phyloP scores from a whole-genome alignment of 2,113 vertebrate genomes.

The Falco punctatus region DNA sequence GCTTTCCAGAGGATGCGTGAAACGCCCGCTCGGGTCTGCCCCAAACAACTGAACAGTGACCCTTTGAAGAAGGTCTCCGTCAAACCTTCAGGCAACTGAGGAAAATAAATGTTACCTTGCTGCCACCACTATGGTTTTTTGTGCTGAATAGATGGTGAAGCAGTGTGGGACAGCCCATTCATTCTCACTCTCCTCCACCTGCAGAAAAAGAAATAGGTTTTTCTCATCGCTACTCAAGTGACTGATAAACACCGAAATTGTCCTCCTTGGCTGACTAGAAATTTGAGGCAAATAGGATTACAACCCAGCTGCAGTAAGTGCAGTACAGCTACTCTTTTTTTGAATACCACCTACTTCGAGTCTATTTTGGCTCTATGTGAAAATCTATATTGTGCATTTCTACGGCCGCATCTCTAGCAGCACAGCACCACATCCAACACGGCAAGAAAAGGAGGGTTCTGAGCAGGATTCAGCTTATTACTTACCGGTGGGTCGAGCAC shows the following conservation, averaged over 20 bases:
- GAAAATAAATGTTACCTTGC: slow-evolving; percentile 81
- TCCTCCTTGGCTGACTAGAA: neutral
- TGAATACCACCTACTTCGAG: neutral
- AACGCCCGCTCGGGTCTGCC: neutral
- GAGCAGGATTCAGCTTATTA: slow-evolving; percentile 33
- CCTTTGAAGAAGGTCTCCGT: neutral
- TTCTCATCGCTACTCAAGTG: slow-evolving; percentile 72
- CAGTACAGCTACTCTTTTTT: neutral
- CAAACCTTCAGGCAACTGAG: neutral
- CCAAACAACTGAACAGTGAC: neutral
- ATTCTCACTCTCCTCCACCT: slow-evolving; percentile 92
- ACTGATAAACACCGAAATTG: slow-evolving; percentile 9
- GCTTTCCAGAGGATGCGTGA: neutral
- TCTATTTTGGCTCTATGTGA: neutral
- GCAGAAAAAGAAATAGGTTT: neutral
- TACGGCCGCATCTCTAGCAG: neutral
- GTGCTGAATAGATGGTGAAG: slow-evolving; percentile 94
- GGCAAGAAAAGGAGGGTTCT: neutral
- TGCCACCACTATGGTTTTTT: slow-evolving; percentile 92
- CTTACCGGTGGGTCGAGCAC: slow-evolving; percentile 93
- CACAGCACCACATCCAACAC: neutral
- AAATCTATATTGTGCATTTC: neutral
- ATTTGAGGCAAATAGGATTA: neutral
- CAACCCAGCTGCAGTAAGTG: accelerated
- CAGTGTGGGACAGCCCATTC: slow-evolving; percentile 90